Base-by-base conservation (phyloP, 37 sponge, comb jelly and placozoan genomes). In the Agelas oroides region DNA sequence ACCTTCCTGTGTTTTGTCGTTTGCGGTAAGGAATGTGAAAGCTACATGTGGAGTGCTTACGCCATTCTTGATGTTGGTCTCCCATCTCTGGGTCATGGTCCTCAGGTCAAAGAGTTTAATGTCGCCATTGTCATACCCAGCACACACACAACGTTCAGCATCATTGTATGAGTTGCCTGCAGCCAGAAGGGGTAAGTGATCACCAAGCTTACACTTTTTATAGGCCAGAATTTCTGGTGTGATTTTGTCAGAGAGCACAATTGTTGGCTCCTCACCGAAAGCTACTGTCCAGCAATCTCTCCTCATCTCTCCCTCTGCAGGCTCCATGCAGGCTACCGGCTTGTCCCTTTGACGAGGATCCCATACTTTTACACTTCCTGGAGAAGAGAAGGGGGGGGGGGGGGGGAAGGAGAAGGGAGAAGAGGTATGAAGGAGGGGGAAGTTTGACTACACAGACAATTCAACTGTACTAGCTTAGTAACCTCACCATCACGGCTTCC, bases 111-210 rank as follows among this genome's bases (percentile, higher is more conserved):
- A 99, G 82, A 99, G 62, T 70, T 99, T 99, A 35, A 99, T 81
- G 77, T 99, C 99, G 1, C 99, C 99, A 59, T 99, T 99, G 69
- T 99, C 99, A 78, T 99, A 99, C 23, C 99, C 97, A 38, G 99
- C 94, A 78, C 90, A 87, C 58, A 99, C 99, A 80, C 84, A 93
- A 30, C 99, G 75, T 73, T 99, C 99, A 18, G 84, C 72, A 71
- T 99, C 96, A 40, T 81, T 93, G 87, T 77, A 93, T 0, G 99
- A 91, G 70, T 99, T 96, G 2, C 99, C 98, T 95, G 54, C 15
- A 74, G 63, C 57, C 32, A 75, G n/a, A n/a, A n/a, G n/a, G n/a
- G n/a, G 39, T 74, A 46, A 65, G 58, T 56, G 15, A 18, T 38
- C 14, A 15, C 30, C 39, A 21, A 30, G 12, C n/a, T 38, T 38